Evolutionary conservation across 1,140 invertebrate genomes (phyloP).

Genomic region (Nomia melanderi): DNA sequence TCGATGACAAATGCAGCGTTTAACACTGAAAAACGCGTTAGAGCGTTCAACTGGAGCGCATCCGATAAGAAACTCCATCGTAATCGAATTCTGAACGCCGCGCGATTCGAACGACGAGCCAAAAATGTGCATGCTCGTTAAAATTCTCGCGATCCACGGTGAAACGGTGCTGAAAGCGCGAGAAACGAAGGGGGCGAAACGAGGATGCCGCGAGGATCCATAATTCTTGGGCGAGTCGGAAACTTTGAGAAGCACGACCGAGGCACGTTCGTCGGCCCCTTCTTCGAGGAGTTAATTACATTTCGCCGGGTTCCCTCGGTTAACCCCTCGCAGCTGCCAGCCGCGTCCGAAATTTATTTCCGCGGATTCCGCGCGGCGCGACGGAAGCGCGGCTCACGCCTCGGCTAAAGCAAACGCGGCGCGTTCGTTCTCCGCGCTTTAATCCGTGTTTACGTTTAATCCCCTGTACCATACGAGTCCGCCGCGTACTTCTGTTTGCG

Average conservation of each 20-base stretch:
- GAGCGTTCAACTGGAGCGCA: too few species aligned
- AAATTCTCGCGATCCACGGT: neutral
- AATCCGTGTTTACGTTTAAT: constrained; percentile 44
- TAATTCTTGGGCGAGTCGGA: neutral
- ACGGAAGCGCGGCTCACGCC: too few species aligned
- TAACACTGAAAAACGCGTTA: too few species aligned
- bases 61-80: too few species aligned
- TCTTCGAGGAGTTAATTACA: constrained; percentile 34
- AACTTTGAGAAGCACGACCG: neutral
- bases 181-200: neutral
- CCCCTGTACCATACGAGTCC: constrained; percentile 1
- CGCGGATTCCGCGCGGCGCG: too few species aligned
- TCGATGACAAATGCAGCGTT: too few species aligned
- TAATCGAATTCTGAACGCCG: too few species aligned
- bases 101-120: too few species aligned
- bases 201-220: neutral
- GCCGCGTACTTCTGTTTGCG: constrained; percentile 6
- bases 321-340: neutral
- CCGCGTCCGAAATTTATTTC: constrained; percentile 23
- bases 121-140: neutral
- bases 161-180: neutral
- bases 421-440: constrained; percentile 12
- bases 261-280: neutral
- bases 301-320: constrained; percentile 11
- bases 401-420: neutral